Percentiles rank a stretch among this genome's conserved stretches.
Evolutionary conservation across 1,140 invertebrate genomes (phyloP).

Genomic region (Lepidurus apus): DNA sequence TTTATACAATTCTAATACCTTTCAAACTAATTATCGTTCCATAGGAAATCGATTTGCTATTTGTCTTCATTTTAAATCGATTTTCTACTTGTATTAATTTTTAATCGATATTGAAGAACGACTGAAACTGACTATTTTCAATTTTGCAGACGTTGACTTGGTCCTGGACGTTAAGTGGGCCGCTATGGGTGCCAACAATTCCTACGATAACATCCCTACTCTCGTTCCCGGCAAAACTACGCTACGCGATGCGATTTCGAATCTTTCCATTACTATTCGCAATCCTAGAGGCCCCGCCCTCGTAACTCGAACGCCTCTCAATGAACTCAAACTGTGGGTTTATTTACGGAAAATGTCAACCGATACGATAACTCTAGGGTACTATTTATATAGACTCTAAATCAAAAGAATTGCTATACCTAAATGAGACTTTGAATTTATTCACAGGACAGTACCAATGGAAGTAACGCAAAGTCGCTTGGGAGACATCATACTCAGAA

Average conservation of each 20-base stretch:
- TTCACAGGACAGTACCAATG: background rate
- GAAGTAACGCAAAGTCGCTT: background rate
- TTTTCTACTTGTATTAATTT: too few relatives aligned
- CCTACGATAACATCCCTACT: background rate
- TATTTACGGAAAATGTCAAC: background rate
- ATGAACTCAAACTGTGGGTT: background rate
- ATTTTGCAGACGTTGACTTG: background rate
- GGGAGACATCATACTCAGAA: background rate
- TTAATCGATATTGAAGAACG: too few relatives aligned
- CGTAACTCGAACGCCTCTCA: background rate
- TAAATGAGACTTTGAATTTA: background rate
- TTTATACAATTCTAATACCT: background rate
- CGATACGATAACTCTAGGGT: background rate
- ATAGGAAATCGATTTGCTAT: too few relatives aligned
- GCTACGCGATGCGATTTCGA: background rate
- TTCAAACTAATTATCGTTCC: background rate
- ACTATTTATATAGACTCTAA: background rate
- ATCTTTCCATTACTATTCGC: background rate
- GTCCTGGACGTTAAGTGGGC: background rate
- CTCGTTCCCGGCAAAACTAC: background rate
- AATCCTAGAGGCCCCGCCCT: background rate
- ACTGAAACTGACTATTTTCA: background rate
- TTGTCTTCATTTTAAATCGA: too few relatives aligned
- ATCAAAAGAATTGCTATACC: background rate
- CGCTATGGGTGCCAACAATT: background rate